Base-by-base conservation (phyloP, 2,888 invertebrate species). In the Ectemnius lituratus region DNA sequence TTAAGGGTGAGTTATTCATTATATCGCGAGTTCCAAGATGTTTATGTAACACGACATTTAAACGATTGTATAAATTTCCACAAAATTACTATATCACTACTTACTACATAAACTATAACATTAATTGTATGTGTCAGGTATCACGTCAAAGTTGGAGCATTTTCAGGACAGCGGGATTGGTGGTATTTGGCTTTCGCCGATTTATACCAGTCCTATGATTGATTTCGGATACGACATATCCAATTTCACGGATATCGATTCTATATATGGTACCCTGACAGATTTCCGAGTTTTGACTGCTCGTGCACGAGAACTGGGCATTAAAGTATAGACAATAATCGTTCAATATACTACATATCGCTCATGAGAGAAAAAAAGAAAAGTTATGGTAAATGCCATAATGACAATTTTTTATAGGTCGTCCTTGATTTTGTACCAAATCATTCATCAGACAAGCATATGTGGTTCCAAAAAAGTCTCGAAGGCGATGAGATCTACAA, bases 211-310 rank as follows among this genome's bases (percentile, higher is more conserved):
- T 0, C 97, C 97, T 0, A 95, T 96, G 95, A 92, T 93, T 0
- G 97, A 98, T 91, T 95, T 96, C 88, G 97, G 97, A 0, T 97
- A 97, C 84, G 97, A 98, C 87, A 95, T 97, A 82, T 94, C 95
- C 37, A 93, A 97, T 91, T 97, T 95, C 89, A 94, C 91, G 66
- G 92, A 93, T 20, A 94, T 97, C 45, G 95, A 97, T 81, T 90
- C 94, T 0, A 93, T 93, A 66, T 97, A 95, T 87, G 97, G 97
- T 0, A 95, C 93, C 0, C 91, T 96, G 90, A 91, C 91, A 0
- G 96, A 97, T 89, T 95, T 97, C 65, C 92, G 93, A 1, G 89
- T 92, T 0, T 88, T 96, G 11, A 87, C 94, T 0, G 81, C 79
- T 0, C 91, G 90, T 75, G 94, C 95, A 0, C 93, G 94, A 63